Evolutionary conservation across 2,888 invertebrate species (phyloP), one percentile per base, ranked within the genome.

Genomic region (Philereme transversata): DNA sequence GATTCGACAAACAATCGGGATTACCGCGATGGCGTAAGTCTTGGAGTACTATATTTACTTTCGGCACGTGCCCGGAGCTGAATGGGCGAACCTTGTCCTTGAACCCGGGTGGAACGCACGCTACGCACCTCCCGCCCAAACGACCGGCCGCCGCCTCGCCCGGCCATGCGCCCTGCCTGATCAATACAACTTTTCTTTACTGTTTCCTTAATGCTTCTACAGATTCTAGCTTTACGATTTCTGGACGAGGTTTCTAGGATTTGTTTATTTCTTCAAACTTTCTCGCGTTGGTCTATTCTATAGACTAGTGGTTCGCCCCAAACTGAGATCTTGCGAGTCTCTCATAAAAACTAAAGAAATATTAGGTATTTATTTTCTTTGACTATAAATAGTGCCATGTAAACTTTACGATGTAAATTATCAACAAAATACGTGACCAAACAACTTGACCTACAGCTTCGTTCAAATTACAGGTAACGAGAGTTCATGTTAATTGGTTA

Each of bases 71-170:
- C 85, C 86, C 82, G 72, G 83, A 82, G 75, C 78, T 92, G 88
- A 92, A 92, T 92, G 90, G 86, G 88, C 83, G 76, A 87, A 78
- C 86, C 86, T 87, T 89, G 87, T 74, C 92, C 91, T 90, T 91
- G 91, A 91, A 90, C 91, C 84, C 82, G 80, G 77, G 80, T 83
- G 84, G 81, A 84, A 85, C 86, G 85, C 87, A 84, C 83, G 79
- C 78, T 81, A 86, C 88, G 87, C 84, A 83, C 83, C 82, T 80
- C 84, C 87, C 88, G 87, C 86, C 87, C 87, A 84, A 85, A 84
- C 79, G 78, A 74, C 82, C 77, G 81, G 79, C 79, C 82, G 79
- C 79, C 82, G 78, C 78, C 78, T 78, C 78, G 73, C 73, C 64
- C 70, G 67, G 67, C 67, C 75, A 69, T 69, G 72, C 61, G n/a